A percentile compares a stretch with the other conserved stretches of the same genome.
Evolutionary conservation across 1,140 invertebrate species (phyloP).

Genomic region (Oedothorax gibbosus): DNA sequence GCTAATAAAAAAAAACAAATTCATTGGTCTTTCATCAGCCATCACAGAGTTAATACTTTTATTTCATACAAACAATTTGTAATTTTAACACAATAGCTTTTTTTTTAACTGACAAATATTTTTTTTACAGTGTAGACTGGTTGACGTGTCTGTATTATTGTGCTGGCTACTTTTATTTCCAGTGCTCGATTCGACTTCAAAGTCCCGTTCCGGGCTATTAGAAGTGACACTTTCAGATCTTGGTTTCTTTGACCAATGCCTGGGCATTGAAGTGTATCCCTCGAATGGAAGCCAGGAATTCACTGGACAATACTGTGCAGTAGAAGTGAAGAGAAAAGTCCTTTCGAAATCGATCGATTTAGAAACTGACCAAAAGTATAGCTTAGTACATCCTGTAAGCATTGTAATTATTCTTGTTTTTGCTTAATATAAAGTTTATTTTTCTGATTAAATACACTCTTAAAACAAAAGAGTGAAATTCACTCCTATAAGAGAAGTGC

Average conservation of each 20-base stretch:
- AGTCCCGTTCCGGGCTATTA: slow-evolving; percentile 37
- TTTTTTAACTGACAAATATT: too few relatives aligned
- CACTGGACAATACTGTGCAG: slow-evolving; percentile 46
- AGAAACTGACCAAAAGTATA: background rate
- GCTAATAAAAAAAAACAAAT: too few relatives aligned
- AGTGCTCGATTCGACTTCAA: slow-evolving; percentile 55
- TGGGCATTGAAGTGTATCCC: slow-evolving; percentile 8
- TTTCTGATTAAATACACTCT: too few relatives aligned
- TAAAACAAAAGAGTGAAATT: too few relatives aligned
- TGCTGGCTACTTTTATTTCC: background rate
- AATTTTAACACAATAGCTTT: too few relatives aligned
- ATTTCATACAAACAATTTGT: too few relatives aligned
- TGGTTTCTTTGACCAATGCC: slow-evolving; percentile 54
- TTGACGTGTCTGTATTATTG: too few relatives aligned
- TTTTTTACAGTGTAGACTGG: too few relatives aligned
- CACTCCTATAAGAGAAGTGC: too few relatives aligned
- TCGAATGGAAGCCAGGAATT: slow-evolving; percentile 7
- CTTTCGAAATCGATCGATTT: background rate
- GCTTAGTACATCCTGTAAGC: background rate
- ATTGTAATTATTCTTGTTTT: background rate
- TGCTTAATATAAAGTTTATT: too few relatives aligned
- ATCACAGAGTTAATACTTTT: too few relatives aligned
- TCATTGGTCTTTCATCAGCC: too few relatives aligned
- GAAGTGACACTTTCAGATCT: slow-evolving; percentile 37
- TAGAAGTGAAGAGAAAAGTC: background rate